Percentiles rank a stretch among this genome's conserved stretches.
Evolutionary conservation across 2,888 invertebrate species (phyloP).

Genomic region (Coecobrya sp.): DNA sequence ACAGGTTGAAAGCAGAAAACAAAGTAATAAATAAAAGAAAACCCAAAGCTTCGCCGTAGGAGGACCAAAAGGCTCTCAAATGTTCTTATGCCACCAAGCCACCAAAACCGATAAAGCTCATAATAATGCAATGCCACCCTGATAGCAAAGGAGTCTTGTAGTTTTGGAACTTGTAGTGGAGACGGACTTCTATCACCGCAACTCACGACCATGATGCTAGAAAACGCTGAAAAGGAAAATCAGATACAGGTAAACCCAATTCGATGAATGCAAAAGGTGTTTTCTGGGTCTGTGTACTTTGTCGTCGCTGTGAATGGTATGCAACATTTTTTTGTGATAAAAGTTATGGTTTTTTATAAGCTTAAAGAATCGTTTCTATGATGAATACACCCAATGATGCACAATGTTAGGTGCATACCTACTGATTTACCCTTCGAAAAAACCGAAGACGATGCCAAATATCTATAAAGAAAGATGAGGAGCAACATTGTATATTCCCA

Average conservation of each 20-base stretch:
- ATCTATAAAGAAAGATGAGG: neutral
- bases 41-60: slow-evolving; percentile 44
- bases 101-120: slow-evolving; percentile 49
- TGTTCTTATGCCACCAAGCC: neutral
- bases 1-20: slow-evolving; percentile 17
- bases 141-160: slow-evolving; percentile 1
- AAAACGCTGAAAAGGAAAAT: neutral
- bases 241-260: neutral
- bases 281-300: neutral
- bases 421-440: neutral
- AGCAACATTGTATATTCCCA: slow-evolving; percentile 31
- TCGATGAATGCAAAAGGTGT: slow-evolving; percentile 19
- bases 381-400: neutral
- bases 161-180: slow-evolving; percentile 10
- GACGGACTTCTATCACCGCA: neutral
- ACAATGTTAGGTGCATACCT: neutral
- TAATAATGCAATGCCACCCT: slow-evolving; percentile 52
- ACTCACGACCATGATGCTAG: neutral
- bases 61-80: slow-evolving; percentile 7
- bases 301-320: neutral
- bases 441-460: slow-evolving; percentile 17
- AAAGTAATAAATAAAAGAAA: slow-evolving; percentile 44
- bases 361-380: neutral
- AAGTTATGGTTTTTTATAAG: neutral
- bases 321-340: neutral